Conservation (phyloP, 2,113 vertebrate species). For the Macrotis lagotis region DNA sequence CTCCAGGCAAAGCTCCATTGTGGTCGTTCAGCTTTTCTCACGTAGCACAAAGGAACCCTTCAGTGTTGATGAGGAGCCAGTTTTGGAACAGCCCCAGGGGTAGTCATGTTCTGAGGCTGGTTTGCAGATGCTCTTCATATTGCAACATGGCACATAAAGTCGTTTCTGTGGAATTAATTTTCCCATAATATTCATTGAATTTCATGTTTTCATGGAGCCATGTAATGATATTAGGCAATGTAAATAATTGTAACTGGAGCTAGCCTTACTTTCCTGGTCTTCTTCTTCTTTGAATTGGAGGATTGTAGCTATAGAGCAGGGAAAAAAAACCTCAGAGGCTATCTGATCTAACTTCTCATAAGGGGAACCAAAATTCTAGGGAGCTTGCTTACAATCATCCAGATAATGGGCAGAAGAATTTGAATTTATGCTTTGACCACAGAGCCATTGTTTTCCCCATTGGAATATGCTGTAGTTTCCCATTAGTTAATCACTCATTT, state of each 20-base stretch:
- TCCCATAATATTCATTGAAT: neutral
- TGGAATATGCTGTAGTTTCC: neutral
- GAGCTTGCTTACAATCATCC: too few species aligned
- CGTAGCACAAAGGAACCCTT: neutral
- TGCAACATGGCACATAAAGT: neutral
- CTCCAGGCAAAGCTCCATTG: neutral
- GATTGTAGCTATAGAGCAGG: neutral
- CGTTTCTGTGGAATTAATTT: neutral
- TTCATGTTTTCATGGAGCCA: neutral
- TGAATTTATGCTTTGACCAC: neutral
- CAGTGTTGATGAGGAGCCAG: neutral
- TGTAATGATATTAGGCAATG: neutral
- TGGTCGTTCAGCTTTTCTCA: neutral
- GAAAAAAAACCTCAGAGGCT: neutral
- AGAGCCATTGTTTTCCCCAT: neutral
- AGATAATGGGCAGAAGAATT: neutral
- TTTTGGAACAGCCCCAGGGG: neutral
- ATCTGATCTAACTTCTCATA: neutral
- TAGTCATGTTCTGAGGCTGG: neutral
- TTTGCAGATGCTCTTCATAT: neutral
- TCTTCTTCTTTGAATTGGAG: neutral
- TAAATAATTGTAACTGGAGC: neutral
- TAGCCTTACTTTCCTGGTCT: neutral
- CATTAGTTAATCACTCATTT: neutral
- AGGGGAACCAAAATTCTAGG: neutral